Conservation (phyloP, 2,797 vertebrate genomes). For the Brachymystax lenok region DNA sequence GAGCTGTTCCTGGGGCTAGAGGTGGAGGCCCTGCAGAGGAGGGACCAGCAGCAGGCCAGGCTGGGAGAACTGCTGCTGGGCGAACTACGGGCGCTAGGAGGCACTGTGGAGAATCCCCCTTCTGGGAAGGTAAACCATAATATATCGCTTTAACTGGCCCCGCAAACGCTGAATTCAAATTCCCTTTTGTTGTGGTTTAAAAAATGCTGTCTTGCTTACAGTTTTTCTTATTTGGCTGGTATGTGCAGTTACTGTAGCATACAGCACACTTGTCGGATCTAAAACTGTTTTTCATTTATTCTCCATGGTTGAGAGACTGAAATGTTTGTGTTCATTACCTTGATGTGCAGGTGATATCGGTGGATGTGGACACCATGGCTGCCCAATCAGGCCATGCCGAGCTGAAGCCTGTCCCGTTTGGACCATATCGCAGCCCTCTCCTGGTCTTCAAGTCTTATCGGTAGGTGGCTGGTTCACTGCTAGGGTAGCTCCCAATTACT, state of each 20-base stretch:
- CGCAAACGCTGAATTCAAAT: too few relatives aligned
- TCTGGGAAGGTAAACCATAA: conserved; percentile 75
- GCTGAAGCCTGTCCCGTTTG: conserved; percentile 81
- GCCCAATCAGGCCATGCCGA: conserved; percentile 74
- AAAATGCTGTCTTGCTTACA: too few relatives aligned
- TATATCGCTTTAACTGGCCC: not conserved
- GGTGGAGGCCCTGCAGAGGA: conserved; percentile 82
- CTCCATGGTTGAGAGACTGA: conserved; percentile 1
- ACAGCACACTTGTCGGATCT: not conserved
- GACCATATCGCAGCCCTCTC: conserved; percentile 89
- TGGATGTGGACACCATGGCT: conserved; percentile 78
- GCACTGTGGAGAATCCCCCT: conserved; percentile 44
- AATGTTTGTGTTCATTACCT: conserved; percentile 30
- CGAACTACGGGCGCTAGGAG: conserved; percentile 62
- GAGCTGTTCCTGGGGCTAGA: conserved; percentile 87
- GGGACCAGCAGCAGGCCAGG: conserved; percentile 71
- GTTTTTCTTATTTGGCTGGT: not conserved
- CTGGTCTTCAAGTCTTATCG: conserved; percentile 94
- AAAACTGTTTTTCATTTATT: not conserved
- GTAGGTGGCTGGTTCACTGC: conserved; percentile 58
- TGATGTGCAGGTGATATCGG: conserved; percentile 73
- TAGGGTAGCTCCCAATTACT: not conserved
- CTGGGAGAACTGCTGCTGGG: conserved; percentile 73
- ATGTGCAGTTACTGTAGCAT: not conserved
- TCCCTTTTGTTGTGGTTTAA: not conserved